phyloP scores from a whole-genome alignment of 2,797 vertebrate genomes.

The Cottoperca gobio region DNA sequence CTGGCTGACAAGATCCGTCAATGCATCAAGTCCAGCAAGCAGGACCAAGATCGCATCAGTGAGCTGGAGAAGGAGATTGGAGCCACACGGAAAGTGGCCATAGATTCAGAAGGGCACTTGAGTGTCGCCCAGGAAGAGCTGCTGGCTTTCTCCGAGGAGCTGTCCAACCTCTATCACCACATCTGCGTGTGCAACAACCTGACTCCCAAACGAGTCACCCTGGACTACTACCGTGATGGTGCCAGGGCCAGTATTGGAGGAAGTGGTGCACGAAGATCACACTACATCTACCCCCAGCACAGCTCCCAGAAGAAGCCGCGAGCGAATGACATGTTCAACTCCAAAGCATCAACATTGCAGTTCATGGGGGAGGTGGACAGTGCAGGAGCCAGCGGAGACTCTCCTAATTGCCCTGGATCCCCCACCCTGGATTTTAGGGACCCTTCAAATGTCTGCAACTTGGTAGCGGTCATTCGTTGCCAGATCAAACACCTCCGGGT shows the following conservation, averaged over 20 bases:
- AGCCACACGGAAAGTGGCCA: conserved; percentile 83
- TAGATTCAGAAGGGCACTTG: conserved; percentile 86
- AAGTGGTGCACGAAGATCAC: conserved; percentile 58
- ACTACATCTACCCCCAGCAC: conserved; percentile 68
- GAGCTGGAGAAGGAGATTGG: conserved; percentile 88
- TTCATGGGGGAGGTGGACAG: conserved; percentile 81
- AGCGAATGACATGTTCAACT: conserved; percentile 80
- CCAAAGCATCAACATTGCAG: conserved; percentile 79
- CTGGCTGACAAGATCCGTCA: conserved; percentile 86
- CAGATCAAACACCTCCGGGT: conserved; percentile 91
- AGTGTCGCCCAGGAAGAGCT: conserved; percentile 89
- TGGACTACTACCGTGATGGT: conserved; percentile 88
- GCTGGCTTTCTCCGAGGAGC: conserved; percentile 88
- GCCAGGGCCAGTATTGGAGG: conserved; percentile 64
- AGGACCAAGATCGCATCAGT: conserved; percentile 86
- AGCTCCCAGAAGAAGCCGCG: conserved; percentile 76
- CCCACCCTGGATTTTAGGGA: conserved; percentile 88
- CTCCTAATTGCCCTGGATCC: conserved; percentile 84
- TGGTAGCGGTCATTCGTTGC: conserved; percentile 88
- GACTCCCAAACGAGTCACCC: conserved; percentile 88
- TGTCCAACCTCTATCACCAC: conserved; percentile 90
- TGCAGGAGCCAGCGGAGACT: conserved; percentile 69
- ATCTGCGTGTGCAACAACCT: conserved; percentile 89
- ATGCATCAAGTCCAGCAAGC: conserved; percentile 84
- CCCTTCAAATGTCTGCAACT: conserved; percentile 85